Evolutionary conservation across 2,797 vertebrate species (phyloP).

Genomic region (Sitta carolinensis): DNA sequence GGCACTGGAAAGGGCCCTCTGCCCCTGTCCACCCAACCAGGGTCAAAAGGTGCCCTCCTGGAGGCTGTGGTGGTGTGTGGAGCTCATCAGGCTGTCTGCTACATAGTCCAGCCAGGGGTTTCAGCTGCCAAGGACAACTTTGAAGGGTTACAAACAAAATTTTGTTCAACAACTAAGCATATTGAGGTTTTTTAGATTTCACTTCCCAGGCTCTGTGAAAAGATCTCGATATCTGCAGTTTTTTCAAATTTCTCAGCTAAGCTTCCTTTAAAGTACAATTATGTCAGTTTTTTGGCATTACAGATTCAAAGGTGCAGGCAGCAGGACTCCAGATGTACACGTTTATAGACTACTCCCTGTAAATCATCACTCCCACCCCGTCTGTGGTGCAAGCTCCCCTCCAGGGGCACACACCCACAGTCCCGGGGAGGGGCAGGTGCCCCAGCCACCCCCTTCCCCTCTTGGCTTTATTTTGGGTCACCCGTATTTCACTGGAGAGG

Average conservation of each 20-base stretch:
- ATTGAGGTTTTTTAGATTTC: neutral
- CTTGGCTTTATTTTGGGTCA: neutral
- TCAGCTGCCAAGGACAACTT: neutral
- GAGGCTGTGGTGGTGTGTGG: fast-evolving
- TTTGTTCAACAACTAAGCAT: neutral
- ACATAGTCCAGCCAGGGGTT: neutral
- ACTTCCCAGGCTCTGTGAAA: neutral
- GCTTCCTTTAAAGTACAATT: neutral
- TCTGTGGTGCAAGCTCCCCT: neutral
- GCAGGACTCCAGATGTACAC: neutral
- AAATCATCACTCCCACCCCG: neutral
- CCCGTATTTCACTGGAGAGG: constrained; percentile 53
- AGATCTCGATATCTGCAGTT: neutral
- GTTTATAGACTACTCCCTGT: neutral
- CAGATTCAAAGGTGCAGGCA: fast-evolving
- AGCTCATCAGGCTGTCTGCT: too few relatives aligned
- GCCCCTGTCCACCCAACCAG: fast-evolving
- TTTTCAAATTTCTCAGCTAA: neutral
- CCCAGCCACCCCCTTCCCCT: neutral
- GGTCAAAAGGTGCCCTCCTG: neutral
- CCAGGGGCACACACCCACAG: fast-evolving
- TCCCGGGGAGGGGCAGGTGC: fast-evolving
- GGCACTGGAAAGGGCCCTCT: neutral
- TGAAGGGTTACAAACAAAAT: neutral
- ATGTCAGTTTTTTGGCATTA: fast-evolving